Conservation (phyloP, 2,797 vertebrate species). For the Pantherophis alleghaniensis region DNA sequence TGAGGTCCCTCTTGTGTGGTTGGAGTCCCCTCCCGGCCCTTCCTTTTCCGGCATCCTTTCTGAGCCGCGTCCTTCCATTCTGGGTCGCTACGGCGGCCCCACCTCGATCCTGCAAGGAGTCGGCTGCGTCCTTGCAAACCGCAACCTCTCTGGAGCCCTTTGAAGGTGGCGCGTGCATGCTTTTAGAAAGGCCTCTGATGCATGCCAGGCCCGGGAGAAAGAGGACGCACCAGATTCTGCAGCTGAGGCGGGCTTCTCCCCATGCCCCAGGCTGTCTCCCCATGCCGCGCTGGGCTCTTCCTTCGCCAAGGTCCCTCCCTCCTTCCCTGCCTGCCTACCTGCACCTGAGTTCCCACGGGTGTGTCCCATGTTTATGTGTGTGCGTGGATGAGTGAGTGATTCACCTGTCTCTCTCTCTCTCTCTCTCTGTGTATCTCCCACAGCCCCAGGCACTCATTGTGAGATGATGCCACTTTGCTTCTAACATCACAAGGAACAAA, state of each 20-base stretch:
- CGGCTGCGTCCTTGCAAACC: neutral
- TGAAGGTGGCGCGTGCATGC: neutral
- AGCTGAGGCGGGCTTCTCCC: neutral
- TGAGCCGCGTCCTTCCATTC: neutral
- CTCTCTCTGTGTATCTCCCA: neutral
- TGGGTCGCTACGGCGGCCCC: neutral
- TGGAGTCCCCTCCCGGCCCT: neutral
- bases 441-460: conserved; percentile 51
- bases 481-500: conserved; percentile 15
- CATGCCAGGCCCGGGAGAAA: neutral
- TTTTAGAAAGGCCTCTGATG: neutral
- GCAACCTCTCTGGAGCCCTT: neutral
- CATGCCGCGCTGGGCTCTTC: neutral
- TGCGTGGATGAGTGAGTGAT: too few species aligned
- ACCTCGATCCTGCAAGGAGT: neutral
- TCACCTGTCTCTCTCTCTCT: neutral
- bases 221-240: neutral
- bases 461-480: conserved; percentile 19
- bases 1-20: neutral
- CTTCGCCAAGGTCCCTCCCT: neutral
- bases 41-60: neutral
- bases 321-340: neutral
- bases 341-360: neutral
- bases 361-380: neutral
- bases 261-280: neutral